Evolutionary conservation across 2,113 vertebrate genomes (phyloP).

Genomic region (Fregata magnificens): DNA sequence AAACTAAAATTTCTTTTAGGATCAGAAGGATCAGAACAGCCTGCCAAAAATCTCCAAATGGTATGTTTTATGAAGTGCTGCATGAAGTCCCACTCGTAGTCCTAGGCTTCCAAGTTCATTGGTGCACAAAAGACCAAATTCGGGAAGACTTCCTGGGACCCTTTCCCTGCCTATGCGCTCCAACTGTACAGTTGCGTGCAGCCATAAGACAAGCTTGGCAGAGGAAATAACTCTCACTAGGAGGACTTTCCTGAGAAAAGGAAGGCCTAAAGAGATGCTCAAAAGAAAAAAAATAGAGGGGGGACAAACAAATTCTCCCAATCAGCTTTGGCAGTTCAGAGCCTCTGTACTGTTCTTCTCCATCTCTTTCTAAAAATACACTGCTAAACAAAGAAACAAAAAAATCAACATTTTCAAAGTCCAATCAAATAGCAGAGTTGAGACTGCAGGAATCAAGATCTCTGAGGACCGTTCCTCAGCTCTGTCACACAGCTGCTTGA

Average conservation of each 20-base stretch:
- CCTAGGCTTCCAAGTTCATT: neutral
- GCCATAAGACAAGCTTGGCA: neutral
- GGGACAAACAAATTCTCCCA: neutral
- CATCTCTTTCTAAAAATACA: neutral
- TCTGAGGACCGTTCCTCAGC: neutral
- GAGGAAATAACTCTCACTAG: neutral
- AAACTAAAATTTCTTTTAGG: neutral
- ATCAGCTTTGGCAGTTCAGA: neutral
- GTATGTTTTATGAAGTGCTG: neutral
- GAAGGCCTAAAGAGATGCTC: neutral
- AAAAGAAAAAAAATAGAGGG: neutral
- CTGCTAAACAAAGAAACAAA: neutral
- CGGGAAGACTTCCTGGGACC: neutral
- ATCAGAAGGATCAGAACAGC: neutral
- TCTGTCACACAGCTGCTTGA: neutral
- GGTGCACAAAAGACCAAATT: neutral
- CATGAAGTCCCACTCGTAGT: neutral
- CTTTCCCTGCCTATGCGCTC: neutral
- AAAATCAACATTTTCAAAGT: neutral
- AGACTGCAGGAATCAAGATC: neutral
- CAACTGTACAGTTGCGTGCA: neutral
- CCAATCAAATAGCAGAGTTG: neutral
- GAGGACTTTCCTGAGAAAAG: neutral
- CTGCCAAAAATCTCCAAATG: neutral
- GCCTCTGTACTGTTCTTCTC: neutral